Base-by-base conservation (phyloP, 2,888 invertebrate species). In the Schizaphis graminum region DNA sequence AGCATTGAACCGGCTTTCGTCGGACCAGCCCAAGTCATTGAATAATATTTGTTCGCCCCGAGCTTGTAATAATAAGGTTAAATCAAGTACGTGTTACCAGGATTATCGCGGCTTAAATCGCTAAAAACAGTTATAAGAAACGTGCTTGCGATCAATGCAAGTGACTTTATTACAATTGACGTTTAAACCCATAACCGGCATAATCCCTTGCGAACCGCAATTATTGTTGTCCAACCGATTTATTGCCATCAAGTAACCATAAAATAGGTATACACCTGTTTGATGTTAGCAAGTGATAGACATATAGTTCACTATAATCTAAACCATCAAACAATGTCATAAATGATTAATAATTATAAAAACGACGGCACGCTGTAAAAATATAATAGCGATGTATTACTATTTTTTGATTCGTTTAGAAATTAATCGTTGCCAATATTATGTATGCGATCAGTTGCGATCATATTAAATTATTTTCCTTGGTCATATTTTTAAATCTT, bases 1-100 rank as follows among this genome's bases (percentile, higher is more conserved):
- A 28, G 49, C 77, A 67, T 77, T 77, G 67, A 21, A 91, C 16
- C 49, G 49, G n/a, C 77, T 91, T 91, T 77, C 49, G n/a, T 77
- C 16, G 41, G 91, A 35, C 49, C 7, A 53, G 49, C 53, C 77
- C 67, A 41, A 53, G 91, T 53, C 49, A 57, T 57, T 89, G 57
- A 35, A 35, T 35, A 77, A 67, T 21, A 11, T 91, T 49, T 49
- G 67, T 91, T 67, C 44, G 8, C 28, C 47, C 61, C 35, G 21
- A 35, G 67, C 28, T 53, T 53, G 8, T 13, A 35, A 21, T 35
- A 77, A 35, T 77, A 77, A 77, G 77, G 77, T 77, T 77, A 35
- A 35, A 77, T 77, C 8, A 77, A 77, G 35, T 16, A 35, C 8
- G 77, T 21, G 8, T 77, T 35, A 77, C 35, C 67, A 21, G 35